Base-by-base conservation (phyloP, 2,888 invertebrate genomes). In the Belgica antarctica region DNA sequence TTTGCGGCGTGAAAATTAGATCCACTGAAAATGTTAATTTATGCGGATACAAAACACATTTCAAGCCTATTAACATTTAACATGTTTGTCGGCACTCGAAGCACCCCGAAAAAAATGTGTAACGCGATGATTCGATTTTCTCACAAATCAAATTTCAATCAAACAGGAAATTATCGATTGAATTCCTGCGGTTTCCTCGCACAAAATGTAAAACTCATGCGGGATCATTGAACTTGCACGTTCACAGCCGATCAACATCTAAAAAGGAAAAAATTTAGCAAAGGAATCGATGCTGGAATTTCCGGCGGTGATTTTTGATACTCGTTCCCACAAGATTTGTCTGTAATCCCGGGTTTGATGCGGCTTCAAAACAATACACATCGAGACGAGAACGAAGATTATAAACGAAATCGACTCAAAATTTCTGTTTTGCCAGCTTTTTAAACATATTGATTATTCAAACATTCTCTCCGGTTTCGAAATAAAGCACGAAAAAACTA, bases 151-250 rank as follows among this genome's bases (percentile, higher is more conserved):
- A n/a, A 17, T 62, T 28, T 34, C 24, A 15, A 62, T 17, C 25
- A 28, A 19, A 62, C 63, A 63, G 63, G 63, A 63, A 63, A 41
- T 63, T 63, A 63, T 63, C 31, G 63, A 41, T 63, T 31, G 41
- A 17, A 41, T 63, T 63, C 41, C 25, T 19, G 62, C 22, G 62
- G 62, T 31, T 63, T 41, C n/a, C 31, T 24, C 41, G 28, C 7
- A 12, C 34, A 34, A 63, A 41, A 22, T 19, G 12, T 22, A 52
- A 4, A 41, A 41, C 31, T 7, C 41, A 52, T 52, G 52, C 52
- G 52, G 52, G 52, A 52, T 7, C 52, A 52, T 52, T 52, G 52
- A 52, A 52, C 52, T 52, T 5, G 4, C 22, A 22, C 3, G 12
- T n/a, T 41, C 3, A 41, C 41, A 41, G n/a, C n/a, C n/a, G n/a